Conservation (phyloP, 1,140 invertebrate species). For the Uloborus diversus region DNA sequence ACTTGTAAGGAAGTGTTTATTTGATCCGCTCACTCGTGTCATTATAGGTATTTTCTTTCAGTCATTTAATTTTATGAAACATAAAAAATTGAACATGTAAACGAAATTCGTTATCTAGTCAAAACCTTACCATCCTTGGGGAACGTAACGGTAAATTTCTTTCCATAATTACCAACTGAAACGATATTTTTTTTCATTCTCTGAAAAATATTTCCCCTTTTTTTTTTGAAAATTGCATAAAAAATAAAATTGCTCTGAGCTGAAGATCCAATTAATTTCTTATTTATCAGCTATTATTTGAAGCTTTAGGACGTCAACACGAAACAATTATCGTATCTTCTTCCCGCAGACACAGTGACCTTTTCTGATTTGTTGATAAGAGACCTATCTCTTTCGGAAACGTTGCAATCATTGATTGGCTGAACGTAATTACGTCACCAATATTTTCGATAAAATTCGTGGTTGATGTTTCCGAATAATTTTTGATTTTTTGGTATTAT, state of each 20-base stretch:
- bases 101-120: constrained; percentile 11
- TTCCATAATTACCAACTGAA: constrained; percentile 25
- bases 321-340: constrained; percentile 42
- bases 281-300: constrained; percentile 43
- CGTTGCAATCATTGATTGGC: constrained; percentile 23
- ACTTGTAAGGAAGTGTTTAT: background rate
- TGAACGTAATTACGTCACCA: constrained; percentile 16
- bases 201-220: background rate
- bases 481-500: too few species aligned
- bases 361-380: constrained; percentile 32
- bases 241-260: constrained; percentile 10
- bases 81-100: background rate
- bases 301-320: constrained; percentile 10
- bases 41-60: background rate
- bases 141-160: background rate
- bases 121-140: constrained; percentile 3
- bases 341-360: constrained; percentile 30
- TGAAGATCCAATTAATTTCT: constrained; percentile 42
- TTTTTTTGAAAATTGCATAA: background rate
- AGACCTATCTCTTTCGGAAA: constrained; percentile 5
- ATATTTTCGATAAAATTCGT: background rate
- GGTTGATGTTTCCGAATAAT: too few species aligned
- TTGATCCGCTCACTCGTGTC: background rate
- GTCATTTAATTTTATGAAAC: background rate
- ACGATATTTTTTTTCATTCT: constrained; percentile 9